Percentiles rank a stretch among this genome's conserved stretches.
Conservation (phyloP, 2,113 vertebrate genomes). For the Dryoscopus gambensis region DNA sequence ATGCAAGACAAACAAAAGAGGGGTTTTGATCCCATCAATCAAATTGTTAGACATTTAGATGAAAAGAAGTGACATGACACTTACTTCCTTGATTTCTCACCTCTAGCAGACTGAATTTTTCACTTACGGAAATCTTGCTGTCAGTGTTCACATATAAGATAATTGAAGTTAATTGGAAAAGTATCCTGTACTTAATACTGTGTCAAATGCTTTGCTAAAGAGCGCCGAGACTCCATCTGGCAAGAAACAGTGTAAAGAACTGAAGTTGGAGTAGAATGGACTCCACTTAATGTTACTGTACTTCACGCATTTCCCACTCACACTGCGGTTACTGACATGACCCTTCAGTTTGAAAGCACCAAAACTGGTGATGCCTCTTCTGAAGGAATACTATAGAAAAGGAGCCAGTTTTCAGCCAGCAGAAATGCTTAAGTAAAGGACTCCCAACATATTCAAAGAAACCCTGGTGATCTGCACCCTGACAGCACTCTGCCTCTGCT, state of each 20-base stretch:
- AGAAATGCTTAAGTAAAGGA: not conserved
- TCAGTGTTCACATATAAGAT: not conserved
- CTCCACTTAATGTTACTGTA: not conserved
- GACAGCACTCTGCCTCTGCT: fast-evolving
- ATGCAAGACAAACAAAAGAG: not conserved
- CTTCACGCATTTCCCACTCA: not conserved
- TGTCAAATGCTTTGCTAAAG: not conserved
- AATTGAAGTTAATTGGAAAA: not conserved
- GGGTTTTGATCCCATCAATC: not conserved
- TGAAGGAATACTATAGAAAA: not conserved
- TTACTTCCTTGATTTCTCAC: not conserved
- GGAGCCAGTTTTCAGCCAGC: not conserved
- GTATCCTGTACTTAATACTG: not conserved
- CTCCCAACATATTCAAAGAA: not conserved
- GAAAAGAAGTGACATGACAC: not conserved
- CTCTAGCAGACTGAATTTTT: not conserved
- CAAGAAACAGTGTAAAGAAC: not conserved
- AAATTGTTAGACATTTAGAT: not conserved
- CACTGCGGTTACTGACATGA: not conserved
- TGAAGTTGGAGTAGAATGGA: not conserved
- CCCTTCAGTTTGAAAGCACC: not conserved
- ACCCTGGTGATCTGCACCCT: not conserved
- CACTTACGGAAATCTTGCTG: not conserved
- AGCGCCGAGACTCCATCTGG: not conserved
- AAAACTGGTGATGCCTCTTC: not conserved